Evolutionary conservation across 64 coral and sea anemone species (phyloP).

Genomic region (Pachyseris speciosa): DNA sequence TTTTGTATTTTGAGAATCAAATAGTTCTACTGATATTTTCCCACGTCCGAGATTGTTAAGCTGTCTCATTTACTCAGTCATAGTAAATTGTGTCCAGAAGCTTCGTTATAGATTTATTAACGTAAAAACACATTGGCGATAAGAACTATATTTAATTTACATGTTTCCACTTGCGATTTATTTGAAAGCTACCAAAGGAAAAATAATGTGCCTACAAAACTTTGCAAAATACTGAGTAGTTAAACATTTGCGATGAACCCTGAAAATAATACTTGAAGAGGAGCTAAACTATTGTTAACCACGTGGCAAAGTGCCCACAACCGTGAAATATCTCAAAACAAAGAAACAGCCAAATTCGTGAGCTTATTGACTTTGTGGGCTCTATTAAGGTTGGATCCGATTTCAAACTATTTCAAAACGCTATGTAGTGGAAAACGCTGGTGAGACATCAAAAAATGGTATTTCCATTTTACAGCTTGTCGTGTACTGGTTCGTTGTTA

Average conservation of each 20-base stretch:
- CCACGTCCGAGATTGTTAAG: not conserved
- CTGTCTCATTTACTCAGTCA: not conserved
- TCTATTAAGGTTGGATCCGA: not conserved
- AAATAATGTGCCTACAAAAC: not conserved
- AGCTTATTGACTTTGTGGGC: constrained; percentile 14
- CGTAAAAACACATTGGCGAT: constrained; percentile 15
- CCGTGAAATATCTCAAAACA: not conserved
- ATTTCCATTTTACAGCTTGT: constrained; percentile 12
- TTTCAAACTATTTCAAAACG: constrained; percentile 7
- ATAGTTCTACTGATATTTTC: not conserved
- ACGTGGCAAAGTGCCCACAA: not conserved
- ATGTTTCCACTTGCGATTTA: not conserved
- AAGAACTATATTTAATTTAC: constrained; percentile 7
- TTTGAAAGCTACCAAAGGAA: not conserved
- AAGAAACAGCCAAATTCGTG: constrained; percentile 3
- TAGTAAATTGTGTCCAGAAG: not conserved
- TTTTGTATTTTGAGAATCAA: no score
- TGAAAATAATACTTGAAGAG: not conserved
- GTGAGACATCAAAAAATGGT: not conserved
- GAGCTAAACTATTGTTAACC: not conserved
- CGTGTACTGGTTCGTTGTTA: constrained; percentile 11
- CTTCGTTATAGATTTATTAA: not conserved
- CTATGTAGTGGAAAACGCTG: not conserved
- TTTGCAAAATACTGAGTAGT: not conserved
- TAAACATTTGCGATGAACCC: not conserved